Conservation (phyloP, 2,797 vertebrate genomes). For the Ispidina picta region DNA sequence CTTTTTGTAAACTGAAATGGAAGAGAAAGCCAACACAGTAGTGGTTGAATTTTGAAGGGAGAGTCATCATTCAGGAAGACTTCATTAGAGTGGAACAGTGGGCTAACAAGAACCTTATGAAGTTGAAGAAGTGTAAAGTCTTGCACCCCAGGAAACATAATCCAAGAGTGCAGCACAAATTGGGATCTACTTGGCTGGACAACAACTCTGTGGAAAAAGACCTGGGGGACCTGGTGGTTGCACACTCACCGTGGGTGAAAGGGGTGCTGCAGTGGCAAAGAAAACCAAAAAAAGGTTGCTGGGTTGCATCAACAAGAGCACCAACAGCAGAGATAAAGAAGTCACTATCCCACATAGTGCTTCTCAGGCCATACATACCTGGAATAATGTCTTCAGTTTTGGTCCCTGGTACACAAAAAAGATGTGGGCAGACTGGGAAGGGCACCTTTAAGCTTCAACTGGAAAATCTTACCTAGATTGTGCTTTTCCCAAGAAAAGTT, state of each 20-base stretch:
- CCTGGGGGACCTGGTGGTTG: neutral
- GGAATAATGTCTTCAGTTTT: neutral
- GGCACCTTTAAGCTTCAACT: neutral
- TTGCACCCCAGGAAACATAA: neutral
- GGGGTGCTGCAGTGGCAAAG: neutral
- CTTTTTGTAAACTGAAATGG: neutral
- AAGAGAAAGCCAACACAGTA: neutral
- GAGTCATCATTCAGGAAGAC: neutral
- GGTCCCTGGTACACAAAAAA: neutral
- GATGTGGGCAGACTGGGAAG: neutral
- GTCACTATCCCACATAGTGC: neutral
- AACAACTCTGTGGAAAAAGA: neutral
- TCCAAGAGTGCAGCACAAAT: neutral
- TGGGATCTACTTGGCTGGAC: neutral
- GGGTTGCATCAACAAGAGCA: neutral
- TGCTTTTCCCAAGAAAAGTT: neutral
- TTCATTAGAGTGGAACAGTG: neutral
- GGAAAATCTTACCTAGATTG: neutral
- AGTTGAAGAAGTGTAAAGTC: neutral
- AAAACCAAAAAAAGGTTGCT: neutral
- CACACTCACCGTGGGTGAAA: neutral
- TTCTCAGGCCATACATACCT: neutral
- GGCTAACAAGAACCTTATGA: neutral
- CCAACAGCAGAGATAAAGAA: neutral
- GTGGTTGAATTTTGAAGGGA: neutral